These are phyloP conservation scores for Hylomyscus alleni DNA, from an alignment of 2,797 vertebrate species.

Conservation along the genomic window DNA sequence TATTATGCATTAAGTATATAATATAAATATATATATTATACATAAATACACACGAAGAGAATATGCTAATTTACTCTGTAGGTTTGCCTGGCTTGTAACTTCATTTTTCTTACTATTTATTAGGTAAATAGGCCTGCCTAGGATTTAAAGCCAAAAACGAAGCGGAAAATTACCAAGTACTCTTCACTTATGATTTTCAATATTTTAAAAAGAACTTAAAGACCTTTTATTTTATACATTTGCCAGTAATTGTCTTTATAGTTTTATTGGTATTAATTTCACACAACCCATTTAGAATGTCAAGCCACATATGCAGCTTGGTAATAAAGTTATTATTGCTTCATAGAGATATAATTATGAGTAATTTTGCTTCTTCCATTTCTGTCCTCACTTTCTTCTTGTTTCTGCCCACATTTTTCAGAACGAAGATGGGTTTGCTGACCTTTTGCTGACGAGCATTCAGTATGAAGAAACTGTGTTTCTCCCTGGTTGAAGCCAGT, in stretches of 20 bases:
- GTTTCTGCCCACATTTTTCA: conserved; percentile 58
- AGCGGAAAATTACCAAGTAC: conserved; percentile 52
- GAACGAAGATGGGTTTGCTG: conserved; percentile 80
- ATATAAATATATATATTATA: no score
- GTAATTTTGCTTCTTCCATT: conserved; percentile 79
- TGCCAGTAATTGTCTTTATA: conserved; percentile 81
- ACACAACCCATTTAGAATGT: conserved; percentile 83
- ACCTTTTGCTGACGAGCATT: conserved; percentile 82
- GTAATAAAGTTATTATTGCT: conserved; percentile 85
- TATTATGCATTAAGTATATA: neutral
- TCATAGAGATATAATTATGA: conserved; percentile 82
- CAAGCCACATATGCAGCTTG: conserved; percentile 79
- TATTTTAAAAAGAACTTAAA: conserved; percentile 83
- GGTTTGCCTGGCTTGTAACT: conserved; percentile 42
- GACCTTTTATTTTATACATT: conserved; percentile 83
- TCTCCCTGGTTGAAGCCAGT: conserved; percentile 31
- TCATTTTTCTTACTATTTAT: conserved; percentile 70
- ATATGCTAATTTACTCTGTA: conserved; percentile 15
- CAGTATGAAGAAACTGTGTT: conserved; percentile 57
- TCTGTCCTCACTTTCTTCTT: conserved; percentile 72
- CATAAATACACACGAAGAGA: neutral
- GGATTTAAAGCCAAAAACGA: conserved; percentile 66
- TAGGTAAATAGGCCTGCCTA: conserved; percentile 61
- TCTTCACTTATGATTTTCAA: conserved; percentile 76
- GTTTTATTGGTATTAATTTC: conserved; percentile 84